Evolutionary conservation across 2,888 invertebrate species (phyloP).

Genomic region (Ophonus ardosiacus): DNA sequence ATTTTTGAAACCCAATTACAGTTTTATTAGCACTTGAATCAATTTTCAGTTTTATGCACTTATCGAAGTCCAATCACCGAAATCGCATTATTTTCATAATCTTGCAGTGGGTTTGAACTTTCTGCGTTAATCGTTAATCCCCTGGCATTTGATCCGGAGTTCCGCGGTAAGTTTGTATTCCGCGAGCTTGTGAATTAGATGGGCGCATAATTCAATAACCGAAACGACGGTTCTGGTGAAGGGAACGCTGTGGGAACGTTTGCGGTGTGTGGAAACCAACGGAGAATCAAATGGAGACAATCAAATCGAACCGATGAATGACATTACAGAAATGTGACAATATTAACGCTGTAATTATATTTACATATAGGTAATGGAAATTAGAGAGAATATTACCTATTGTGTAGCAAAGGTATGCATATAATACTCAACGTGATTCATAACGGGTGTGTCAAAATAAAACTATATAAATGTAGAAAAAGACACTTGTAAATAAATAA

Average conservation of each 20-base stretch:
- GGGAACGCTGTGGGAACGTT: neutral
- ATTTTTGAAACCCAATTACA: neutral
- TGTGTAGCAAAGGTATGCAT: neutral
- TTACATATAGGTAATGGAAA: neutral
- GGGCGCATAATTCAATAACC: conserved; percentile 37
- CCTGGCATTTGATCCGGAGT: conserved; percentile 22
- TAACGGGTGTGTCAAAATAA: too few relatives aligned
- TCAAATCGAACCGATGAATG: neutral
- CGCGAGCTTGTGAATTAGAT: neutral
- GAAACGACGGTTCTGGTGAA: neutral
- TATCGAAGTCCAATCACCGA: neutral
- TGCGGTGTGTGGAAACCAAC: neutral
- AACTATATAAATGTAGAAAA: too few relatives aligned
- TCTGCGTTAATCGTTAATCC: neutral
- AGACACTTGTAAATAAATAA: too few relatives aligned
- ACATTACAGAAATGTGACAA: neutral
- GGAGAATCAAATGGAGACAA: neutral
- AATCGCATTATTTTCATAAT: neutral
- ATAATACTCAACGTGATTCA: too few relatives aligned
- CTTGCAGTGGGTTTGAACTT: neutral
- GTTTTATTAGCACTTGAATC: neutral
- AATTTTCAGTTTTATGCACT: neutral
- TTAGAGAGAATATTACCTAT: neutral
- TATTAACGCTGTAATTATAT: neutral
- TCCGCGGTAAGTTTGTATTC: conserved; percentile 6